Base-by-base conservation (phyloP, 2,797 vertebrate genomes). In the Halcyon chelicuti region DNA sequence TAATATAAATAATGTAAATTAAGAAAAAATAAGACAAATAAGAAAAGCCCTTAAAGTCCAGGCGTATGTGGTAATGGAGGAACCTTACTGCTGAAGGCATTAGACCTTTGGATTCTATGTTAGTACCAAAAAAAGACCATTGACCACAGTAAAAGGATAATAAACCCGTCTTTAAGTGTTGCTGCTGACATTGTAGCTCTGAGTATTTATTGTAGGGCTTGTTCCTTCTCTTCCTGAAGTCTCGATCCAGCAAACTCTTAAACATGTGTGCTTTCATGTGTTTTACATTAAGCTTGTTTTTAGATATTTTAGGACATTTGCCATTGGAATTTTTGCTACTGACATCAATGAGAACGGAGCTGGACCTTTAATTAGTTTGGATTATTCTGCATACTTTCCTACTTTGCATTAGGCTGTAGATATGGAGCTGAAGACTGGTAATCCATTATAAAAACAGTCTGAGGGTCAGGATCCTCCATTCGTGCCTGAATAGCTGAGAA, bases 271-370 rank as follows among this genome's bases (percentile, higher is more conserved):
- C 67, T 79, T 68, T 94, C 71, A 63, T 61, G 44, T 91, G 78
- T 79, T 96, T 94, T 73, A 82, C 71, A 88, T 94, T 91, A 86
- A 67, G 57, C 40, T 76, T 75, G 29, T 80, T 44, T 94, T 94
- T 87, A 85, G 77, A 90, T 90, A 42, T 81, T 91, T 88, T 78
- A 78, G 80, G 86, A 86, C 74, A 82, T 95, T 93, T 92, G 73
- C 83, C 42, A 55, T 86, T 93, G 86, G 86, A 74, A 78, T 68
- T 92, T 93, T 93, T 94, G 92, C 94, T 92, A 78, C 94, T 84
- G 86, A 81, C 88, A 94, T 93, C 80, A 88, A 29, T 84, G 93
- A 67, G 62, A 78, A 67, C 20, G 47, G 47, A 78, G 55, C 52
- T 85, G 85, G 60, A 82, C 57, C 54, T 84, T 92, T 73, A 55